Evolutionary conservation across 2,888 invertebrate genomes (phyloP).

Genomic region (Morpho achilles): DNA sequence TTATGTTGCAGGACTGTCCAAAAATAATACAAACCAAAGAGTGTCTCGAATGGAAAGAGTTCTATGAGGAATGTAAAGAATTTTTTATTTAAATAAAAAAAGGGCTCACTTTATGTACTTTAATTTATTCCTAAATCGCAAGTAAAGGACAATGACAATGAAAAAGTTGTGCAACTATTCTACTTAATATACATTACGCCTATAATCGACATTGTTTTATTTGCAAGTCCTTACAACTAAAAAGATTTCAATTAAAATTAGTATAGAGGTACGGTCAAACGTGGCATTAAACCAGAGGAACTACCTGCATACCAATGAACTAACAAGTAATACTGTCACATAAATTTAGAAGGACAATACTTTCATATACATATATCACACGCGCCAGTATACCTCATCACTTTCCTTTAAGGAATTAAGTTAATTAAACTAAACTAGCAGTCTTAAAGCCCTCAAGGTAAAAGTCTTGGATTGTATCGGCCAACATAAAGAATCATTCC

Average conservation of each 20-base stretch:
- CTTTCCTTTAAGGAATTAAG: conserved; percentile 69
- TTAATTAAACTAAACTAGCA: conserved; percentile 68
- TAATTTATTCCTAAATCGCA: conserved; percentile 51
- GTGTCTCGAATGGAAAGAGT: conserved; percentile 43
- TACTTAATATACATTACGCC: conserved; percentile 30
- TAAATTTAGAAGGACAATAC: conserved; percentile 63
- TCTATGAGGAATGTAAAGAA: conserved; percentile 48
- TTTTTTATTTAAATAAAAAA: conserved; percentile 35
- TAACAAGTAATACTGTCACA: conserved; percentile 73
- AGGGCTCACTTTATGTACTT: conserved; percentile 33
- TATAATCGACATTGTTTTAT: conserved; percentile 45
- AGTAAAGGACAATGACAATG: conserved; percentile 41
- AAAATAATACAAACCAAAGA: conserved; percentile 33
- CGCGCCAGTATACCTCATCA: conserved; percentile 68
- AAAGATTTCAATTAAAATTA: conserved; percentile 46
- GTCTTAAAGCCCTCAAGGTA: conserved; percentile 81
- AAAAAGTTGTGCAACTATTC: conserved; percentile 39
- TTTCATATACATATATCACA: conserved; percentile 62
- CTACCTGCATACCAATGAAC: conserved; percentile 52
- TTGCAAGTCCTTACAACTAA: conserved; percentile 39
- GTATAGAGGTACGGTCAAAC: conserved; percentile 40
- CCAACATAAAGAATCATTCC: conserved; percentile 94
- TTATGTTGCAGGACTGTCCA: conserved; percentile 55
- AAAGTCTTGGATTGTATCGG: conserved; percentile 89
- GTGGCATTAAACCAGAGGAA: conserved; percentile 30